Evolutionary conservation across 2,113 vertebrate species (phyloP).

Genomic region (Cyprinus carpio): DNA sequence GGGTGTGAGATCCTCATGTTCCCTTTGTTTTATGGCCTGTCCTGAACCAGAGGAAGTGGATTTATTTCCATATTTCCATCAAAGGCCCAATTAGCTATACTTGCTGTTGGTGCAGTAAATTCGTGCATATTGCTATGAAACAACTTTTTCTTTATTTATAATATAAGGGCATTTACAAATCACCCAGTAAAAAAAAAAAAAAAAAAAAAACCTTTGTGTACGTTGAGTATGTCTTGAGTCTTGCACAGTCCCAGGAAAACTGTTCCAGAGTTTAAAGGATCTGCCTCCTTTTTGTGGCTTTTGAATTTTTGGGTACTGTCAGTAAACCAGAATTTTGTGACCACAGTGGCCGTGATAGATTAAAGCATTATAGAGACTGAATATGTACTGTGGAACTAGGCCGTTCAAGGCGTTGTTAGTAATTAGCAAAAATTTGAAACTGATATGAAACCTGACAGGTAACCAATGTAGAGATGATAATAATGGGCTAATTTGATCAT

Average conservation of each 20-base stretch:
- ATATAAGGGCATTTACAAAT: neutral
- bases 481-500: neutral
- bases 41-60: constrained; percentile 17
- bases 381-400: neutral
- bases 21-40: constrained; percentile 10
- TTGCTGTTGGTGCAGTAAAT: neutral
- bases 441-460: neutral
- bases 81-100: neutral
- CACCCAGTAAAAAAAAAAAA: neutral
- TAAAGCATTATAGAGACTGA: neutral
- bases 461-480: neutral
- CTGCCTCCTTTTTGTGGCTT: neutral
- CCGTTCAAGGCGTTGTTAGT: neutral
- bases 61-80: neutral
- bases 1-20: constrained; percentile 30
- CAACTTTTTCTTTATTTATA: too few relatives aligned
- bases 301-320: neutral
- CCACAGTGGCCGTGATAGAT: neutral
- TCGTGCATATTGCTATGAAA: neutral
- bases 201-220: too few relatives aligned
- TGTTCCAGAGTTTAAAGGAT: neutral
- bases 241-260: neutral
- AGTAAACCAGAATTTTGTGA: neutral
- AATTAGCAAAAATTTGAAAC: neutral
- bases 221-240: neutral